Evolutionary conservation across 1,140 invertebrate genomes (phyloP), one percentile per base, ranked within the genome.

Genomic region (Drosophila funebris): DNA sequence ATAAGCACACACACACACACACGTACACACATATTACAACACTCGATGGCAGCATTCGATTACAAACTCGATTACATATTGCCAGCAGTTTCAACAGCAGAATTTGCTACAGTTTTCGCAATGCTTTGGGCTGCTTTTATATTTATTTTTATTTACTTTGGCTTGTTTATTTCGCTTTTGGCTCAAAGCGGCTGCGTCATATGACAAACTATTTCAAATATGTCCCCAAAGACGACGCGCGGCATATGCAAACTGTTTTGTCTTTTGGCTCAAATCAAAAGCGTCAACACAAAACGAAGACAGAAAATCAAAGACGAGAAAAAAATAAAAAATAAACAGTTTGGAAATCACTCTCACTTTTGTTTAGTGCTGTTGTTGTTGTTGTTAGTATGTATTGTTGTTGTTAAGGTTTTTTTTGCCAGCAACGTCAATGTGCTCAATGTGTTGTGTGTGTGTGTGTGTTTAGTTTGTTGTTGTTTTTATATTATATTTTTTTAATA

Each of bases 331-430:
- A 52, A 56, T 41, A 72, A 69, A 63, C 72, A 60, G 76, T 90
- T 89, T 88, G 88, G 79, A 89, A 90, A 90, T 90, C 88, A 90
- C 88, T 90, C 88, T 90, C 88, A 90, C 88, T 90, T 90, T 90
- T 90, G 89, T 81, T 88, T 77, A 90, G 89, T 81, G 77, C 66
- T 48, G 44, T 74, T 80, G 57, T 52, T 46, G 14, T 54, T 71
- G 46, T 63, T 74, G 31, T 70, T 46, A 5, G 41, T 76, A 76
- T 41, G 43, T 46, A 9, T 22, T 69, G 5, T 39, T 64, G 11
- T 70, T 63, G 43, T 50, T 62, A 56, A 62, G 56, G 71, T 76
- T 76, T 76, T 67, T 76, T 76, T 76, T 67, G 68, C 67, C 54
- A 57, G 43, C 18, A 48, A 41, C 70, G 60, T 54, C 66, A 70